Base-by-base conservation (phyloP, 2,888 invertebrate species). In the Nebria salina region DNA sequence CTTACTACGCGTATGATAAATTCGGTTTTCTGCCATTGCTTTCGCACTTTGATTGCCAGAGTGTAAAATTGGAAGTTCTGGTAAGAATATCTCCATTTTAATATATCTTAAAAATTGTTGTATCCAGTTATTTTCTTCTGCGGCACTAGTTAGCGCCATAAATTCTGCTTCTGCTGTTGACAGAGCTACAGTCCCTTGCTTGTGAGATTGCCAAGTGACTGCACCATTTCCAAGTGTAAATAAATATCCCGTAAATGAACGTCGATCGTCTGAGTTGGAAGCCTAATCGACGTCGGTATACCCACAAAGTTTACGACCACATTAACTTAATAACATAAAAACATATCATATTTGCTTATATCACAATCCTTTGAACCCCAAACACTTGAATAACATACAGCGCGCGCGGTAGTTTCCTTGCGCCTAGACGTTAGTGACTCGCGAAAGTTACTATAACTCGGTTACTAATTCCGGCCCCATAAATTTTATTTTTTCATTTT, bases 161-260 rank as follows among this genome's bases (percentile, higher is more conserved):
- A 86, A 86, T 80, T 86, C 85, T 0, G 86, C 85, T 66, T 86
- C 86, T 3, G 84, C 84, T 0, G 85, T 85, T 1, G 20, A 20
- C 20, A 20, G 20, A 20, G 20, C 20, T 20, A 20, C 20, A 20
- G 20, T 20, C 20, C 20, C 76, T 82, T 84, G 85, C 81, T 72
- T 73, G 20, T 78, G 82, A 42, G 79, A 76, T 65, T 25, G 70
- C 83, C 83, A 82, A 15, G 82, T 78, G 4, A 82, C 73, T 9
- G 82, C 76, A 34, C 82, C 75, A 6, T 80, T 80, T 75, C 42
- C 42, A 20, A 54, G 43, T n/a, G 42, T 75, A 5, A 75, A 75
- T 54, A 75, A n/a, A 75, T 75, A 54, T 75, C 64, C 75, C 25
- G 75, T 75, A 54, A 42, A 75, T 13, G 43, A 75, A 42, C 75